phyloP scores from a whole-genome alignment of 2,888 invertebrate genomes.

The Apodemia hepburni region DNA sequence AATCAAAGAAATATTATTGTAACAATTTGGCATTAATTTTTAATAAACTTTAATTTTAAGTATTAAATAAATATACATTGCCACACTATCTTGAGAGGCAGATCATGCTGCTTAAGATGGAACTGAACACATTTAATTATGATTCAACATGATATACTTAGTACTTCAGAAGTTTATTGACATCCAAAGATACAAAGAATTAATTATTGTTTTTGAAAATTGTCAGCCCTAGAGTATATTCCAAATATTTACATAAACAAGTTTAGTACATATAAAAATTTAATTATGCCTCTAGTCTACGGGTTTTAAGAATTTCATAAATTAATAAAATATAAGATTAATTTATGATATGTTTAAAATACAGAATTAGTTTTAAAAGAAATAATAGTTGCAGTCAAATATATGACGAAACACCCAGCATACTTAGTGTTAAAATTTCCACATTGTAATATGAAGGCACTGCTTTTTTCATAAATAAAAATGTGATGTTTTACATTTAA shows the following conservation, averaged over 20 bases:
- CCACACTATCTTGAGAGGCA: too few relatives aligned
- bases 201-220: too few relatives aligned
- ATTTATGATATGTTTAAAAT: conserved; percentile 20
- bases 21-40: too few relatives aligned
- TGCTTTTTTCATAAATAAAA: conserved; percentile 50
- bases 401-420: conserved; percentile 25
- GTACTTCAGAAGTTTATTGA: too few relatives aligned
- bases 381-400: not conserved
- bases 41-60: too few relatives aligned
- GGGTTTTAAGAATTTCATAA: conserved; percentile 11
- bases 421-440: conserved; percentile 44
- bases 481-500: conserved; percentile 37
- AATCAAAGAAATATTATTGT: too few relatives aligned
- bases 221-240: too few relatives aligned
- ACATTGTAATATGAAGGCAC: conserved; percentile 63
- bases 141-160: too few relatives aligned
- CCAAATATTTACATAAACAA: conserved; percentile 3
- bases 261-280: not conserved
- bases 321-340: conserved; percentile 13
- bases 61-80: too few relatives aligned
- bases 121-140: too few relatives aligned
- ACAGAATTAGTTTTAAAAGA: conserved; percentile 13
- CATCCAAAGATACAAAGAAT: too few relatives aligned
- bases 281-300: not conserved
- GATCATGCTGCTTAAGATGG: too few relatives aligned